Conservation (phyloP, 2,113 vertebrate genomes). For the Myrmophylax atrothorax region DNA sequence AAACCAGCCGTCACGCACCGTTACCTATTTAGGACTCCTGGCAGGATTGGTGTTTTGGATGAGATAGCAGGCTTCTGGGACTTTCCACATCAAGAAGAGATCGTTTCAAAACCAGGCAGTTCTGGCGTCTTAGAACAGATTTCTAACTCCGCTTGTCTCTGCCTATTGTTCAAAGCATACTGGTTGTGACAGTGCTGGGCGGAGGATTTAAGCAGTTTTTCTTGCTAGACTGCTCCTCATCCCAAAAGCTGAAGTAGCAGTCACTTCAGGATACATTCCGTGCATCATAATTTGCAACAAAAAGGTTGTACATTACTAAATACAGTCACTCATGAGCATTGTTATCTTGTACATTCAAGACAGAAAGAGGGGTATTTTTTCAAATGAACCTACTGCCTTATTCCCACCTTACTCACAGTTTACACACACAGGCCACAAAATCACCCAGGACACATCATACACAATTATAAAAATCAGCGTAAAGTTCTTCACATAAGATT, state of each 20-base stretch:
- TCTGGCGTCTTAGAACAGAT: neutral
- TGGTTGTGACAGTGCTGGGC: conserved; percentile 28
- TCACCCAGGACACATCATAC: neutral
- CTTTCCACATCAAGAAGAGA: neutral
- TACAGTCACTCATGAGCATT: neutral
- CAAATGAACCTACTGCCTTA: neutral
- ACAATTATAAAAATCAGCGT: neutral
- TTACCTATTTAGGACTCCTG: conserved; percentile 14
- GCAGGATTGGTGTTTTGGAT: neutral
- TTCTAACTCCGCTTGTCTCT: conserved; percentile 2
- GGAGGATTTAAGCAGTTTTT: conserved; percentile 56
- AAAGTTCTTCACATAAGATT: neutral
- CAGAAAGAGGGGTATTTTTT: neutral
- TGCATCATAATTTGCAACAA: neutral
- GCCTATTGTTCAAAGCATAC: neutral
- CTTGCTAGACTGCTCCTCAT: conserved; percentile 56
- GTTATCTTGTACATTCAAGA: neutral
- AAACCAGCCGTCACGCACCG: neutral
- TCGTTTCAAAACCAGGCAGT: neutral
- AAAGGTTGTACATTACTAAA: neutral
- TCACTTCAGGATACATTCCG: neutral
- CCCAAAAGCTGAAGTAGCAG: neutral
- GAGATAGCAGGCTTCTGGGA: neutral
- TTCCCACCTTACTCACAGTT: neutral
- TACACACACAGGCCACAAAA: neutral